These are phyloP conservation scores for Ophion costatus DNA, from an alignment of 2,888 invertebrate species.

Conservation along the genomic window DNA sequence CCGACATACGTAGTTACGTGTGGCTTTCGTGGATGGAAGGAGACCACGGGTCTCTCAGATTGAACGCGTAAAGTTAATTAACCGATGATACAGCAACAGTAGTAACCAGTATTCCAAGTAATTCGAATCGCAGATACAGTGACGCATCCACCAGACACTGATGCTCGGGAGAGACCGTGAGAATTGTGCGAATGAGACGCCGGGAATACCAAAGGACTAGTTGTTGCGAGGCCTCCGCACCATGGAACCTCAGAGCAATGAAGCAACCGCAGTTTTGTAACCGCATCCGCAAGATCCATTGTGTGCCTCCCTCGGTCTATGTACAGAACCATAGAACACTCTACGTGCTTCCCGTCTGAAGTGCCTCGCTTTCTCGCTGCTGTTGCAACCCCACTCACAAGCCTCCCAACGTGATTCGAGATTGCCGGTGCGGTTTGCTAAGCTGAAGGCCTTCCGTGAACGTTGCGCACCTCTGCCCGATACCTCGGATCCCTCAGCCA, in stretches of 20 bases:
- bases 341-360: slow-evolving; percentile 30
- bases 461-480: not conserved
- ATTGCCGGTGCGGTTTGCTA: not conserved
- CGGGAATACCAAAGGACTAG: slow-evolving; percentile 24
- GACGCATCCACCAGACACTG: slow-evolving; percentile 34
- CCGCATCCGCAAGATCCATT: slow-evolving; percentile 61
- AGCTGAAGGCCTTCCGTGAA: slow-evolving; percentile 8
- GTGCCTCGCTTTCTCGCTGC: slow-evolving; percentile 1
- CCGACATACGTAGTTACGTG: slow-evolving; percentile 20
- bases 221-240: slow-evolving; percentile 2
- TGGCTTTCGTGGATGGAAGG: slow-evolving; percentile 68
- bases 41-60: slow-evolving; percentile 69
- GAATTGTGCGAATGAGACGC: slow-evolving; percentile 14
- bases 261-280: slow-evolving; percentile 72
- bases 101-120: slow-evolving; percentile 67
- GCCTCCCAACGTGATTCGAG: not conserved
- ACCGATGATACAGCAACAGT: slow-evolving; percentile 74
- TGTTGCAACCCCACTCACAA: slow-evolving; percentile 13
- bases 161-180: slow-evolving; percentile 29
- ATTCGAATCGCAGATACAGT: slow-evolving; percentile 45
- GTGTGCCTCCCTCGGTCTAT: slow-evolving; percentile 36
- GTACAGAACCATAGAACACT: slow-evolving; percentile 22
- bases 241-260: slow-evolving; percentile 60
- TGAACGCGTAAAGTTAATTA: slow-evolving; percentile 76
- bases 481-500: not conserved